phyloP scores from a whole-genome alignment of 2,797 vertebrate genomes.

The Picus viridis region DNA sequence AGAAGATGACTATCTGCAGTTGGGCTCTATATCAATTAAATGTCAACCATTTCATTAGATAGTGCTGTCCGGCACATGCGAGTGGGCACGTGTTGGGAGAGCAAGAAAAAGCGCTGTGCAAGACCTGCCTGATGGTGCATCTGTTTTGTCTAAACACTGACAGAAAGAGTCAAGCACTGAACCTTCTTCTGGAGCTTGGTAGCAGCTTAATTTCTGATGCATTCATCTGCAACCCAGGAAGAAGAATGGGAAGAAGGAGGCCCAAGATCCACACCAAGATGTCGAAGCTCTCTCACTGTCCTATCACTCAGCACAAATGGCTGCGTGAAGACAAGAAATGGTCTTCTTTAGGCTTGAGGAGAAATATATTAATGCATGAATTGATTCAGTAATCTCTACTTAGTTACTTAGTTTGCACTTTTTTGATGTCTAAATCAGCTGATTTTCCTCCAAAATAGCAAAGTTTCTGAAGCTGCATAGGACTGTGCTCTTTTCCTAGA shows the following conservation, averaged over 20 bases:
- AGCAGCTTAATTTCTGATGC: neutral
- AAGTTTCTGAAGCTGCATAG: neutral
- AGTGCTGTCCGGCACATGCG: accelerated
- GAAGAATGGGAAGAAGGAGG: neutral
- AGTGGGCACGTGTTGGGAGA: neutral
- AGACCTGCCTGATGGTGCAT: neutral
- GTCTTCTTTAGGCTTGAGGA: neutral
- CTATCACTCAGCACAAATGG: neutral
- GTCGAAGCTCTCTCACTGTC: neutral
- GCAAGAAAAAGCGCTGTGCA: neutral
- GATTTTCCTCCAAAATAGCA: neutral
- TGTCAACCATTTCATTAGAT: neutral
- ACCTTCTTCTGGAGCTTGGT: neutral
- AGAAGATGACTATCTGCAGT: neutral
- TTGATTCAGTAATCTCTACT: neutral
- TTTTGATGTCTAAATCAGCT: neutral
- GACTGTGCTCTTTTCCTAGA: neutral
- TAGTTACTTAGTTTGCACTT: neutral
- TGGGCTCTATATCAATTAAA: neutral
- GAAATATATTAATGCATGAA: neutral
- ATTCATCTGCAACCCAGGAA: neutral
- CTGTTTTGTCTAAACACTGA: neutral
- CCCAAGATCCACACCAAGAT: neutral
- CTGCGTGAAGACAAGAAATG: neutral
- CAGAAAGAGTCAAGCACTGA: neutral